Conservation (phyloP, 2,888 invertebrate species). For the Agriopis aurantiaria region DNA sequence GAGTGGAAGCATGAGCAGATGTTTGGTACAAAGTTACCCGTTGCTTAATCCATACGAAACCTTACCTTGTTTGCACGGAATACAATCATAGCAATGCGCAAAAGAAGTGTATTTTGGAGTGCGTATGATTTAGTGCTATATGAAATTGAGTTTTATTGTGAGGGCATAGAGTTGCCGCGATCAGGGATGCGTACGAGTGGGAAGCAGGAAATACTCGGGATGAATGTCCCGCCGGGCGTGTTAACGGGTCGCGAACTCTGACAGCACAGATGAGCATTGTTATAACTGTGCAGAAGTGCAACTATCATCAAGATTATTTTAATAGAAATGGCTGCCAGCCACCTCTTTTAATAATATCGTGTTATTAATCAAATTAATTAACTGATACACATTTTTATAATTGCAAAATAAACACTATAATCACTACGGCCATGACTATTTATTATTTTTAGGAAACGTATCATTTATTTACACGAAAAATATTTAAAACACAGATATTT, state of each 20-base stretch:
- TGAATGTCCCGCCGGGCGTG: conserved; percentile 58
- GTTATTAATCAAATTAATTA: too few species aligned
- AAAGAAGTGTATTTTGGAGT: background rate
- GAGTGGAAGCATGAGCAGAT: background rate
- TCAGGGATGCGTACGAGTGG: conserved; percentile 49
- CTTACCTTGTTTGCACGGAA: conserved; percentile 18
- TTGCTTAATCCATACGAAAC: conserved; percentile 2
- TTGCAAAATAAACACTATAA: too few species aligned
- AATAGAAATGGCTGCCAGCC: too few species aligned
- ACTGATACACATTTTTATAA: too few species aligned
- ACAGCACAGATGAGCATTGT: conserved; percentile 25
- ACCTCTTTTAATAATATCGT: too few species aligned
- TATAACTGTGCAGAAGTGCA: conserved; percentile 6
- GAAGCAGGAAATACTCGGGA: conserved; percentile 54
- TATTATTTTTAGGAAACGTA: too few species aligned
- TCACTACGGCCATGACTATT: too few species aligned
- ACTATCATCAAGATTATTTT: background rate
- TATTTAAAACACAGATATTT: too few species aligned
- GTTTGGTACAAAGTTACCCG: background rate
- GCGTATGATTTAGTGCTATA: conserved; percentile 2
- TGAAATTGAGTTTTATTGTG: conserved; percentile 9
- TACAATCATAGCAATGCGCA: background rate
- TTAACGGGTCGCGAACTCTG: conserved; percentile 50
- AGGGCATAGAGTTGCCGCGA: conserved; percentile 6
- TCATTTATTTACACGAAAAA: too few species aligned